These are phyloP conservation scores for Sciurus carolinensis DNA, from an alignment of 2,797 vertebrate species.

Conservation along the genomic window DNA sequence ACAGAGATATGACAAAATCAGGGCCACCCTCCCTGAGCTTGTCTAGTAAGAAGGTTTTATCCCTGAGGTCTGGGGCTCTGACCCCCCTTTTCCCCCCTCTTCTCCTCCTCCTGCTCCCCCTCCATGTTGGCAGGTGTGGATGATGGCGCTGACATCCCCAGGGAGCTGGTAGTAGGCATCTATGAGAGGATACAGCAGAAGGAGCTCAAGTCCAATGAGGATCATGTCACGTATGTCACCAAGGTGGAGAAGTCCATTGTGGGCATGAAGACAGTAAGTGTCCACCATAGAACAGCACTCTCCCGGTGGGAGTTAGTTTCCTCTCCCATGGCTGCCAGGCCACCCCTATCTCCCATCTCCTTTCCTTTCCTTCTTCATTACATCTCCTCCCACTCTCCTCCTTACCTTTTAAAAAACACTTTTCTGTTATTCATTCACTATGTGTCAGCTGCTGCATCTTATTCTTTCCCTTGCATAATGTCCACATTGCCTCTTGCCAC, in stretches of 20 bases:
- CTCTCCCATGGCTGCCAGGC: background rate
- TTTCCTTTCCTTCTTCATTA: background rate
- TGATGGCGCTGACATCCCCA: constrained; percentile 98
- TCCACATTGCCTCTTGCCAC: background rate
- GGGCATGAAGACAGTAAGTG: constrained; percentile 96
- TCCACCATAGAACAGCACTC: accelerated
- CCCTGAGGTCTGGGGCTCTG: background rate
- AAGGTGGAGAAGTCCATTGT: constrained; percentile 99
- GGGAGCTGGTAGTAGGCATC: constrained; percentile 98
- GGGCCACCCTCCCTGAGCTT: background rate
- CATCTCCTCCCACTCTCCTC: no score
- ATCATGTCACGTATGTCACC: constrained; percentile 99
- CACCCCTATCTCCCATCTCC: accelerated
- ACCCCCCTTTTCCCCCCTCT: background rate
- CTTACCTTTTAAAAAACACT: background rate
- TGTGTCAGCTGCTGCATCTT: accelerated
- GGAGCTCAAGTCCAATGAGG: constrained; percentile 98
- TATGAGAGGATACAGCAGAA: constrained; percentile 99
- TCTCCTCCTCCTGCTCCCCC: background rate
- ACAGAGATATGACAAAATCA: background rate
- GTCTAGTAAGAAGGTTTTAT: background rate
- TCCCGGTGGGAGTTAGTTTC: background rate
- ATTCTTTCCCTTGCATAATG: no score
- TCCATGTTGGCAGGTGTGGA: constrained; percentile 93
- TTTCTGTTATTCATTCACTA: no score